Conservation (phyloP, 2,113 vertebrate genomes). For the Pteronura brasiliensis region DNA sequence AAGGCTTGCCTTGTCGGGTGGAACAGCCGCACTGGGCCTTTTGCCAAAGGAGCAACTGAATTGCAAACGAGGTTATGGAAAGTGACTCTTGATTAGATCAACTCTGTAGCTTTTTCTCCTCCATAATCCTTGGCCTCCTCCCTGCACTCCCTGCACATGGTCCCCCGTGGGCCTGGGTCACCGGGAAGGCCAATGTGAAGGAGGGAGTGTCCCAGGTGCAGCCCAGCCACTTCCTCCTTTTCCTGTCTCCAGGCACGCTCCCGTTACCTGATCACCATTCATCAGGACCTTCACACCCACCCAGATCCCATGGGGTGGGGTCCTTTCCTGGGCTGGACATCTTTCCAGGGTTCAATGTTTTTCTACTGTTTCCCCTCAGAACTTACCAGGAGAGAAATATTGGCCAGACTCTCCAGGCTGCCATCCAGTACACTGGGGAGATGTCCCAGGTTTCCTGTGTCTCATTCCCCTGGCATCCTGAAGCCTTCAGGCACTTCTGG, state of each 20-base stretch:
- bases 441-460: background rate
- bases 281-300: background rate
- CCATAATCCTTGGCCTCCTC: background rate
- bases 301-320: rapidly evolving
- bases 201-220: background rate
- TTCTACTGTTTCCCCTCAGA: background rate
- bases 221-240: background rate
- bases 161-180: background rate
- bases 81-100: background rate
- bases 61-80: background rate
- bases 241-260: rapidly evolving
- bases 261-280: background rate
- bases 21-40: background rate
- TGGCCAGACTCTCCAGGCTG: background rate
- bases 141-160: background rate
- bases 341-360: background rate
- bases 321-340: background rate
- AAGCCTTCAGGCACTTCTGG: background rate
- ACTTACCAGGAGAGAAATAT: background rate
- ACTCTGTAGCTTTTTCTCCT: background rate
- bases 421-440: background rate
- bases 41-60: slow-evolving; percentile 18
- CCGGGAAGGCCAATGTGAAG: rapidly evolving
- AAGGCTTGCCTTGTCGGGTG: background rate
- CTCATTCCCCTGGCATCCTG: background rate